Base-by-base conservation (phyloP, 2,797 vertebrate genomes). In the Moxostoma hubbsi region DNA sequence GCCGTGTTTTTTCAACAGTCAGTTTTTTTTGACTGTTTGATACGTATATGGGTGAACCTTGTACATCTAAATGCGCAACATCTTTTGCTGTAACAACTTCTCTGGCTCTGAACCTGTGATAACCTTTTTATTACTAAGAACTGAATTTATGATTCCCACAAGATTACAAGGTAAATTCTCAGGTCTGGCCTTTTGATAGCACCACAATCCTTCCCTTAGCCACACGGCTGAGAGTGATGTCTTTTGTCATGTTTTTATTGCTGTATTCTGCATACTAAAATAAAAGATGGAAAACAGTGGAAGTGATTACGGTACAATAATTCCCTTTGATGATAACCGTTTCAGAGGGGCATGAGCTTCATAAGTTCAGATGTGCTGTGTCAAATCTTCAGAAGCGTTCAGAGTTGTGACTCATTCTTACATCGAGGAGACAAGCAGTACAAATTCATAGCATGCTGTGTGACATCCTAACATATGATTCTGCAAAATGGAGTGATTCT, bases 251-350 rank as follows among this genome's bases (percentile, higher is more conserved):
- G 80, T 18, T 80, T 74, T 36, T 80, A 24, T 24, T 24, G 24
- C 24, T 24, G 24, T 24, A 24, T 24, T 24, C 24, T 24, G 24
- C 24, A 24, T 24, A 24, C 24, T 24, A 24, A 24, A 24, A 24
- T 24, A 24, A 24, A 24, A 66, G 16, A 83, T 71, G 45, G 11
- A 65, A 64, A 68, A 72, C 73, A 71, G 83, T 79, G 79, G 84
- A 84, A 71, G 53, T 72, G 79, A 84, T 85, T 79, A 74, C 9
- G 47, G 51, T 66, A 73, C 11, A 73, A 72, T 15, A 71, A 76
- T 70, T 11, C 67, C 10, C 83, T 81, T 87, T 87, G 85, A 82
- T 75, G 84, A 81, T 81, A 36, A 85, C 79, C 59, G 77, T 85
- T 83, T 85, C 61, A 43, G 73, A 81, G 67, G 50, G 59, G 71